Percentiles rank a stretch among this genome's conserved stretches.
phyloP scores from a whole-genome alignment of 2,113 vertebrate genomes.

The Neodontobutis hainanensis region DNA sequence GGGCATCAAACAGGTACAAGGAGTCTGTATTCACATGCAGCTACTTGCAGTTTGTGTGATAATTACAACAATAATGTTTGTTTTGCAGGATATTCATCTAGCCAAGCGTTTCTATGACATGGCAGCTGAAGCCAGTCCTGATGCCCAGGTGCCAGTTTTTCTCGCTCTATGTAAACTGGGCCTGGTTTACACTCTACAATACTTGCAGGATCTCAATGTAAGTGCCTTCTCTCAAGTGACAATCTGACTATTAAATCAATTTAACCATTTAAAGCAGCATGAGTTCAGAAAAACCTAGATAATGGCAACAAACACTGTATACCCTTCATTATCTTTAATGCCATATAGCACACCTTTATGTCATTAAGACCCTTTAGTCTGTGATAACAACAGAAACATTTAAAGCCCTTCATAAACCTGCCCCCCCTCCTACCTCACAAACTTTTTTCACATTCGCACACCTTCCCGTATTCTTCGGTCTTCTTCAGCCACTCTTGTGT shows the following conservation, averaged over 20 bases:
- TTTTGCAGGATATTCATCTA: constrained; percentile 90
- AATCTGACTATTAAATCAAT: constrained; percentile 7
- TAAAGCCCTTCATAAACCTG: too few species aligned
- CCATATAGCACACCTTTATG: too few species aligned
- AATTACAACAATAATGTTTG: not conserved
- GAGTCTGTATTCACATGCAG: constrained; percentile 16
- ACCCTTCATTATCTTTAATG: too few species aligned
- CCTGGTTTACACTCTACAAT: constrained; percentile 89
- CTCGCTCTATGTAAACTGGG: constrained; percentile 94
- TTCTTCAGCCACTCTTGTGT: too few species aligned
- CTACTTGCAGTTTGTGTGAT: not conserved
- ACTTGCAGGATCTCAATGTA: constrained; percentile 91
- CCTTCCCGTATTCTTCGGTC: too few species aligned
- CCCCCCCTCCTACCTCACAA: too few species aligned
- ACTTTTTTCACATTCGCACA: too few species aligned
- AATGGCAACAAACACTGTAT: too few species aligned
- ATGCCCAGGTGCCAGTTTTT: constrained; percentile 97
- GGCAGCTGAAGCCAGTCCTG: constrained; percentile 96
- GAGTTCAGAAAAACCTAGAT: too few species aligned
- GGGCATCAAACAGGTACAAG: constrained; percentile 94
- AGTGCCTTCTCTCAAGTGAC: constrained; percentile 64
- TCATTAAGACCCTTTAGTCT: too few species aligned
- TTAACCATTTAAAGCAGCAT: too few species aligned
- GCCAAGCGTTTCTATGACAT: constrained; percentile 99
- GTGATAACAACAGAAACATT: too few species aligned